phyloP scores from a whole-genome alignment of 1,140 invertebrate species.

The Achroia grisella region DNA sequence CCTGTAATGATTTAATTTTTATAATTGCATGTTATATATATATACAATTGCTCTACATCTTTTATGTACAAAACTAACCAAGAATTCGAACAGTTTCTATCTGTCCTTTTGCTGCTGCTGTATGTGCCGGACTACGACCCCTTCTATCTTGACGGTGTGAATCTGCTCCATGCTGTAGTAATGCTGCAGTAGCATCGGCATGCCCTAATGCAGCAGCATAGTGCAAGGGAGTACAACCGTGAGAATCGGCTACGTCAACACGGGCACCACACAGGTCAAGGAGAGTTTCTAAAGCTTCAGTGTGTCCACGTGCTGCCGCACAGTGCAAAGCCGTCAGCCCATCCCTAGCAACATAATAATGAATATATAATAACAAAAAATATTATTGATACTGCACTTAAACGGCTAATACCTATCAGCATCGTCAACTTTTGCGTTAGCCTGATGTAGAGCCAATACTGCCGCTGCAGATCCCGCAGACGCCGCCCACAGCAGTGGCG shows the following conservation, averaged over 20 bases:
- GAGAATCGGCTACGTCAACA: constrained; percentile 89
- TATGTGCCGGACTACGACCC: constrained; percentile 87
- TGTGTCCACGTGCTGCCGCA: constrained; percentile 95
- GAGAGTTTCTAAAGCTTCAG: constrained; percentile 92
- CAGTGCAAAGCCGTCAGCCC: constrained; percentile 94
- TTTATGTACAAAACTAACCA: constrained; percentile 32
- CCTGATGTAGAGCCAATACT: constrained; percentile 88
- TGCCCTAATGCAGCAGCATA: constrained; percentile 97
- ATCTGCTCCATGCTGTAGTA: constrained; percentile 92
- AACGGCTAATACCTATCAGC: constrained; percentile 78
- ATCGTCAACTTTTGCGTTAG: constrained; percentile 85
- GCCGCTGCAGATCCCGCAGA: constrained; percentile 96
- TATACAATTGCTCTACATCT: background rate
- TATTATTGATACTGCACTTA: too few species aligned
- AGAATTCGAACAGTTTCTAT: constrained; percentile 76
- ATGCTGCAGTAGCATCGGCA: constrained; percentile 91
- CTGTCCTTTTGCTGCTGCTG: constrained; percentile 97
- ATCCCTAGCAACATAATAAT: constrained; percentile 72
- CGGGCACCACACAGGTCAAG: constrained; percentile 91
- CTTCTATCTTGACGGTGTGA: constrained; percentile 94
- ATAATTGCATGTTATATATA: background rate
- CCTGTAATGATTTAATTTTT: constrained; percentile 63
- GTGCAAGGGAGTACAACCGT: constrained; percentile 96
- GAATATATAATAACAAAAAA: background rate
- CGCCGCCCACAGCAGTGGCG: constrained; percentile 96